Base-by-base conservation (phyloP, 1,140 invertebrate genomes). In the Archivesica marissinica region DNA sequence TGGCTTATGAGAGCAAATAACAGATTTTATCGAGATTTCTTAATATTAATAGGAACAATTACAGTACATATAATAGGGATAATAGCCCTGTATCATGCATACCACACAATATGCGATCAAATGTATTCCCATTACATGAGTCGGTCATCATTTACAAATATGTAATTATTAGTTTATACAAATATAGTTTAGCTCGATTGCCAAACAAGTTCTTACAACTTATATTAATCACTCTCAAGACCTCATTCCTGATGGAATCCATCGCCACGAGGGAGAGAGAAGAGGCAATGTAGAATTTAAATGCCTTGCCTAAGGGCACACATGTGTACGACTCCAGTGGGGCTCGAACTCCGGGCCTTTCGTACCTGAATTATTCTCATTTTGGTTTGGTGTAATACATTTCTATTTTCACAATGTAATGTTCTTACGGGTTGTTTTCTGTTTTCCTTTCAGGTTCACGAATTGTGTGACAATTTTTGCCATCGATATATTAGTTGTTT, bases 401-500 rank as follows among this genome's bases (percentile, higher is more conserved):
- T n/a, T n/a, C n/a, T n/a, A n/a, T n/a, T n/a, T 9, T 47, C 44
- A 47, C 44, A 20, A 11, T 9, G 20, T 47, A 11, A 11, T 47
- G 9, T 47, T 47, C 20, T 20, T 47, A 9, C 9, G 20, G 20
- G 9, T 47, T 47, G 44, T 11, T 74, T 75, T 59, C 70, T 86
- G 85, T 87, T 88, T 72, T 41, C 76, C 70, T 88, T 88, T 30
- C 87, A 99, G 99, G 99, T 99, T 90, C 99, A 99, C 96, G 99
- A 99, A 96, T 95, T 99, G 91, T 99, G 99, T 96, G 99, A 99
- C 96, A 99, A 99, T 95, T 99, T 99, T 96, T 99, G 99, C 95
- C 98, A 99, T 95, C 97, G 99, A 94, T 99, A 99, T 96, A 99
- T 99, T 94, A 99, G 98, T 95, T 99, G 99, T 95, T 95, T 99